Evolutionary conservation across 2,797 vertebrate genomes (phyloP).

Genomic region (Petrocephalus schoutedeni): DNA sequence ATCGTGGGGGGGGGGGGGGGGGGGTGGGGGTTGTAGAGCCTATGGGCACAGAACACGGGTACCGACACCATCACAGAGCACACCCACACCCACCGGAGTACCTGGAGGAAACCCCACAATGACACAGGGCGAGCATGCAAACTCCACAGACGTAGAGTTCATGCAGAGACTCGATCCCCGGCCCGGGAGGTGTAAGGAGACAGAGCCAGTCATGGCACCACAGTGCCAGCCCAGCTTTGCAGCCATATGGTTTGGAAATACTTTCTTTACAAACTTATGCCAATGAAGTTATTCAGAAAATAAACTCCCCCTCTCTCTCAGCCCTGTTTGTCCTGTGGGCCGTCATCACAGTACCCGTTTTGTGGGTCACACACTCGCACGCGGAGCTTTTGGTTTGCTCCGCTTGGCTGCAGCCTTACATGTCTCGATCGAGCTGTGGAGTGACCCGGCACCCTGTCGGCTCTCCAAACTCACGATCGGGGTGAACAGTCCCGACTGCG

Average conservation of each 20-base stretch:
- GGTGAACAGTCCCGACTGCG: neutral
- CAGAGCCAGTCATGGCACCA: neutral
- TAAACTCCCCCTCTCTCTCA: neutral
- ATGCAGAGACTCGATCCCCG: neutral
- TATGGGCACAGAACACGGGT: neutral
- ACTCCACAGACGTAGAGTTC: neutral
- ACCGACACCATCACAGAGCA: neutral
- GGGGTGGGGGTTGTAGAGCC: no score
- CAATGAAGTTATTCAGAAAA: neutral
- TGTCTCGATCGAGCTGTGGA: constrained; percentile 23
- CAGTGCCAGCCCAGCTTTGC: neutral
- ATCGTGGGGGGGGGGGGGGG: neutral
- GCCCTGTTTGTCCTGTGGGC: neutral
- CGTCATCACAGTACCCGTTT: neutral
- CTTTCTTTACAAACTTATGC: neutral
- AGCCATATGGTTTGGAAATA: neutral
- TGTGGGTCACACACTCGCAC: no score
- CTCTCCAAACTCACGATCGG: neutral
- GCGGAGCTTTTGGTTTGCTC: neutral
- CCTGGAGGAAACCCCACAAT: neutral
- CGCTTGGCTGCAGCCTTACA: neutral
- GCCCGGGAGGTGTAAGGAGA: neutral
- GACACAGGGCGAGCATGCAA: neutral
- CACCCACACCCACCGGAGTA: neutral
- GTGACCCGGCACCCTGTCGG: constrained; percentile 15